phyloP scores from a whole-genome alignment of 2,888 invertebrate genomes.

The Temnothorax unifasciatus region DNA sequence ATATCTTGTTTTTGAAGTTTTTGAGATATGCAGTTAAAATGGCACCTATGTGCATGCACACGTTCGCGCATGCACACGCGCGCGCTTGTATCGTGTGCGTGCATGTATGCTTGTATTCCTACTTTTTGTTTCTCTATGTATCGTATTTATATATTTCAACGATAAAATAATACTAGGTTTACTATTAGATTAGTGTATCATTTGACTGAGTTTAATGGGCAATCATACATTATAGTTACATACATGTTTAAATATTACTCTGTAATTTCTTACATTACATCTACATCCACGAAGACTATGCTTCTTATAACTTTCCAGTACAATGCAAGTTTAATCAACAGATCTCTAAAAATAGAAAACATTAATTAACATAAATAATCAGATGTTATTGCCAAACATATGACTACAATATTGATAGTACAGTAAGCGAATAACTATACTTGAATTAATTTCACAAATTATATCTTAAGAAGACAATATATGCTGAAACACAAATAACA shows the following conservation, averaged over 20 bases:
- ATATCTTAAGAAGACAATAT: conserved; percentile 26
- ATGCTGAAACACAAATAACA: conserved; percentile 40
- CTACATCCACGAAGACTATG: conserved; percentile 22
- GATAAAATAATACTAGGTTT: conserved; percentile 8
- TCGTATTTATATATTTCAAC: not conserved
- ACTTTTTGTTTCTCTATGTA: not conserved
- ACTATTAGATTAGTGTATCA: conserved; percentile 27
- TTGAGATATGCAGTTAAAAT: too few relatives aligned
- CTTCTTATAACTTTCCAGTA: conserved; percentile 5
- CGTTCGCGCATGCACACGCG: too few relatives aligned
- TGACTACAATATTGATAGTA: not conserved
- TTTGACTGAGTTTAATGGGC: conserved; percentile 25
- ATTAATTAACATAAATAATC: conserved; percentile 18
- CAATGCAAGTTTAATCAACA: conserved; percentile 76
- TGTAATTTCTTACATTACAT: conserved; percentile 16
- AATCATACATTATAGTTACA: conserved; percentile 33
- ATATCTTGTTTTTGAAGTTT: too few relatives aligned
- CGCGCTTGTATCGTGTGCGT: too few relatives aligned
- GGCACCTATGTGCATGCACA: too few relatives aligned
- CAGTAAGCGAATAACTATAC: conserved; percentile 38
- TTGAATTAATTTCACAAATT: conserved; percentile 38
- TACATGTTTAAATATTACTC: conserved; percentile 25
- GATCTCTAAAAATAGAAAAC: conserved; percentile 76
- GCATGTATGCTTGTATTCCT: too few relatives aligned
- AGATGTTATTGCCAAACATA: not conserved